A percentile compares a stretch with the other conserved stretches of the same genome.
Evolutionary conservation across 2,888 invertebrate genomes (phyloP).

Genomic region (Drosophila anceps): DNA sequence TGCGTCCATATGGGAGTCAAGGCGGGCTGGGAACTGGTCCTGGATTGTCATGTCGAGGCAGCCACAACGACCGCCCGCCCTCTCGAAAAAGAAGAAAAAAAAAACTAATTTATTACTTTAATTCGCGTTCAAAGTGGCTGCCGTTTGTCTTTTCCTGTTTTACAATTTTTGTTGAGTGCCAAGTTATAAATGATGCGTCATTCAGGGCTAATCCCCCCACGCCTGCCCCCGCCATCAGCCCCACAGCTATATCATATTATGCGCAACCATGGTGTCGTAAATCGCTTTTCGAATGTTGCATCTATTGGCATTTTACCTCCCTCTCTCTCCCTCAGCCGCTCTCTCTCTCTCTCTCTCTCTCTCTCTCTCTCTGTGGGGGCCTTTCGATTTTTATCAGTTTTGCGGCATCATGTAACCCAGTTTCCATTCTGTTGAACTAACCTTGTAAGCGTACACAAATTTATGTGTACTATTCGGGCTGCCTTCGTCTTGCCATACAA

Average conservation of each 20-base stretch:
- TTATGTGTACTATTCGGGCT: conserved; percentile 57
- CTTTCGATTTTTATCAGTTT: conserved; percentile 65
- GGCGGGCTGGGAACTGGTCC: background rate
- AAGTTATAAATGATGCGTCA: conserved; percentile 73
- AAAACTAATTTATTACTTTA: conserved; percentile 73
- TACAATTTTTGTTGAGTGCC: conserved; percentile 72
- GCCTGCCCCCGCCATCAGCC: background rate
- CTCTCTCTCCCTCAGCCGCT: too few species aligned
- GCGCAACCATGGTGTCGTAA: conserved; percentile 74
- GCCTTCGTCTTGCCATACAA: conserved; percentile 22
- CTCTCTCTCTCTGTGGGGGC: background rate
- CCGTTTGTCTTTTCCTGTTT: conserved; percentile 71
- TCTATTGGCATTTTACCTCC: conserved; percentile 62
- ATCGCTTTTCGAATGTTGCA: conserved; percentile 72
- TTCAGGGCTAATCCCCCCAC: conserved; percentile 45
- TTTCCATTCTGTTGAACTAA: conserved; percentile 63
- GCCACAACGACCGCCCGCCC: conserved; percentile 48
- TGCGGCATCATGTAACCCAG: conserved; percentile 65
- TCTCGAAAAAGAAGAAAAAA: background rate
- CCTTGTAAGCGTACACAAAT: conserved; percentile 70
- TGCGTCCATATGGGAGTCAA: conserved; percentile 39
- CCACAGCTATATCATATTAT: conserved; percentile 66
- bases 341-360: background rate
- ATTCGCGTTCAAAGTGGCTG: conserved; percentile 72
- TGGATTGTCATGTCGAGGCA: conserved; percentile 48